Evolutionary conservation across 2,888 invertebrate genomes (phyloP).

Genomic region (Gisinianus flammeolus): DNA sequence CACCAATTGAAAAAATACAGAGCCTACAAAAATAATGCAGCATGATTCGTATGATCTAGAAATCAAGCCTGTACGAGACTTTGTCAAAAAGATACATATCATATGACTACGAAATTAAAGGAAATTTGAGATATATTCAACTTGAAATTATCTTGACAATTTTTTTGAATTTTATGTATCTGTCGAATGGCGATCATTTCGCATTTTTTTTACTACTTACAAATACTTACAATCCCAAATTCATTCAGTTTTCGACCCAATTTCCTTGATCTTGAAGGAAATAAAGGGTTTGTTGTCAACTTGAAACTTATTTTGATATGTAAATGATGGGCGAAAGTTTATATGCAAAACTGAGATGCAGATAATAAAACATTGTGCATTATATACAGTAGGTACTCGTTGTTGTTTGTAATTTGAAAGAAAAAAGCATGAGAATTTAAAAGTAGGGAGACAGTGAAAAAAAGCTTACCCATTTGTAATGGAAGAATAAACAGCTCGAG

Average conservation of each 20-base stretch:
- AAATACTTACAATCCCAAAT: too few relatives aligned
- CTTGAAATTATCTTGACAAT: not conserved
- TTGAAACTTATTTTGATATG: too few relatives aligned
- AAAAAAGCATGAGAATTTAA: not conserved
- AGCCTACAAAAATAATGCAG: not conserved
- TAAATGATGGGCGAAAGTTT: not conserved
- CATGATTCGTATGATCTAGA: not conserved
- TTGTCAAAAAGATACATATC: not conserved
- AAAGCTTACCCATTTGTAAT: slow-evolving; percentile 55
- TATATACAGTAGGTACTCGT: not conserved
- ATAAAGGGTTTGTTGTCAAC: too few relatives aligned
- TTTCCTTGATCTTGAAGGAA: not conserved
- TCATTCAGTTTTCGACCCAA: not conserved
- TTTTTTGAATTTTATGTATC: not conserved
- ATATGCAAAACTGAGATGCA: not conserved
- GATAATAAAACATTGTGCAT: not conserved
- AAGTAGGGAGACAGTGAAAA: not conserved
- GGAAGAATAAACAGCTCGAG: slow-evolving; percentile 52
- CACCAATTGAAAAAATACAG: not conserved
- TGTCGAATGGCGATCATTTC: not conserved
- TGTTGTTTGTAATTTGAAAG: not conserved
- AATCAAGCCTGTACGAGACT: not conserved
- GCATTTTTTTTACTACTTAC: not conserved
- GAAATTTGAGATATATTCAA: not conserved
- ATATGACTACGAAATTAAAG: not conserved